Base-by-base conservation (phyloP, 1,140 invertebrate species). In the Homalodisca vitripennis region DNA sequence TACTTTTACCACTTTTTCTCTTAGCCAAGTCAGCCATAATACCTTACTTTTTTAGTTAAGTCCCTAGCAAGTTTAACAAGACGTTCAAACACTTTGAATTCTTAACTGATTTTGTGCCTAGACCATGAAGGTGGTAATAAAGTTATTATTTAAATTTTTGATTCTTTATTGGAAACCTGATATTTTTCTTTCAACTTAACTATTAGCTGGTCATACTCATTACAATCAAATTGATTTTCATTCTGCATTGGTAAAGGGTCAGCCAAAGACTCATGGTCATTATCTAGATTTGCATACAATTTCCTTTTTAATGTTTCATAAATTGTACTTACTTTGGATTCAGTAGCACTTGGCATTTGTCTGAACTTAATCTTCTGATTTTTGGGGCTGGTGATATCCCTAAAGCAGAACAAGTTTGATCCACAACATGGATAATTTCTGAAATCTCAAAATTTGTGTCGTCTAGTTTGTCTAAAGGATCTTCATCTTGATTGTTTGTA, bases 31-130 rank as follows among this genome's bases (percentile, higher is more conserved):
- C 32, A 62, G 69, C 47, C 27, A 70, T 24, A 30, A 70, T 70
- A 34, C 64, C 69, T 31, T 70, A 30, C n/a, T 47, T 31, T 57
- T n/a, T 70, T 57, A n/a, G 26, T 60, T 41, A 70, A 27, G 20
- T 66, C 3, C 32, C 57, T 67, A n/a, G 64, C 22, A 26, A 48
- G 20, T 67, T 67, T 66, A 57, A 70, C 51, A 1, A 55, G 34
- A 26, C 46, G 26, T 67, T 57, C 65, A 22, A 47, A 67, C n/a
- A 70, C 65, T 46, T 63, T 70, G 60, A 70, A 67, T 60, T 67
- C 47, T 68, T 55, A 20, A 34, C 48, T 67, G 29, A 64, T 31
- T 64, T 64, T 41, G 6, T 6, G 14, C 32, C 32, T 48, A 13
- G 17, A 6, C 57, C 68, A 65, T 10, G 60, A 70, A 65, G 24